Evolutionary conservation across 2,113 vertebrate genomes (phyloP), one percentile per base, ranked within the genome.

Genomic region (Montifringilla adamsi): DNA sequence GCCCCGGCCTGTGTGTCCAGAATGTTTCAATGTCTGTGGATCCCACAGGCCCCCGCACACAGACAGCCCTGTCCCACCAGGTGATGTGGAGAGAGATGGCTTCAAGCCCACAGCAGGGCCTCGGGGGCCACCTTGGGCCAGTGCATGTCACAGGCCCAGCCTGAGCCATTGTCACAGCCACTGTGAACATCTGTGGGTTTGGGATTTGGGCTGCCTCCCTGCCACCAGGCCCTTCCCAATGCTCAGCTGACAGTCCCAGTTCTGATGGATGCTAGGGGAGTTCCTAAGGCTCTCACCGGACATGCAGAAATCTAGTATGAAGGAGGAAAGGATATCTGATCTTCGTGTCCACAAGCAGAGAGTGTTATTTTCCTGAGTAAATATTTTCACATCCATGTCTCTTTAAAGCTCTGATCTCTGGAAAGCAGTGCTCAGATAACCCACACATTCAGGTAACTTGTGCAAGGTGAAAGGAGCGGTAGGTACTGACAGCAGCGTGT

Each of bases 101-200:
- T 50, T 23, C 30, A 6, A 5, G 27, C 33, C 33, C 13, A 13
- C 0, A 11, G 23, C 20, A 44, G 14, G 56, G 11, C 17, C n/a
- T 33, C 0, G 1, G 43, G 77, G 62, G 15, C 43, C 26, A 1
- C 28, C 46, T n/a, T 28, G 27, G 39, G 28, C 49, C 0, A 0
- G 2, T 3, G 37, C 15, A 4, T 13, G 15, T 22, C 13, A 0
- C 50, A 24, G 15, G 43, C n/a, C 55, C 31, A 15, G 55, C 55
- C 55, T 56, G 55, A 56, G 13, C 0, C 0, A 19, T 4, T 12
- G 31, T 8, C 1, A 0, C 19, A 15, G 75, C 24, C 17, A 11
- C 18, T 22, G 23, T 0, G 6, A 4, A 24, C 4, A 1, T 13
- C 24, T 2, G 5, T 24, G 47, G 37, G 4, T 7, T 21, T 39